Conservation (phyloP, 2,888 invertebrate genomes). For the Phengaris alcon region DNA sequence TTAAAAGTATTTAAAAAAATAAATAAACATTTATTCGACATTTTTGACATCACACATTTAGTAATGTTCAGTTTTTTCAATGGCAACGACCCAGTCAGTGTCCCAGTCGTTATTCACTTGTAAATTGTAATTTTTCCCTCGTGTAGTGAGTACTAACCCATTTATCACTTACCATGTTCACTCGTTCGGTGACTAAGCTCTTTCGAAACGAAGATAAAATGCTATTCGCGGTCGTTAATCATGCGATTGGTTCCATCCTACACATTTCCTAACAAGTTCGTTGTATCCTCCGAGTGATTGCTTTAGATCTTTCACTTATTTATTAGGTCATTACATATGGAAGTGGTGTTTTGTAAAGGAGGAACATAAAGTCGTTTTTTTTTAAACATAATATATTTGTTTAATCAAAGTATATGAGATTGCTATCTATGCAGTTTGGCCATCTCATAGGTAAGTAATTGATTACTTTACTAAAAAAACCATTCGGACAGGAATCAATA, state of each 20-base stretch:
- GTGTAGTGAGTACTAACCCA: constrained; percentile 31
- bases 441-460: too few species aligned
- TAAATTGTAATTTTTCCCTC: neutral
- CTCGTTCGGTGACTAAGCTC: constrained; percentile 34
- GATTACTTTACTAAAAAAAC: too few species aligned
- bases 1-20: too few species aligned
- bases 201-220: constrained; percentile 51
- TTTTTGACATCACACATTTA: too few species aligned
- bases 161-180: constrained; percentile 34
- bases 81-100: neutral
- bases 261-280: constrained; percentile 40
- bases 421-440: too few species aligned
- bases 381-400: too few species aligned
- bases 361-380: too few species aligned
- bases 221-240: constrained; percentile 36
- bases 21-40: too few species aligned
- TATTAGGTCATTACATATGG: too few species aligned
- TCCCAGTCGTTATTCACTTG: neutral
- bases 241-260: constrained; percentile 37
- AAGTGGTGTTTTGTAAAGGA: too few species aligned
- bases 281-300: constrained; percentile 31
- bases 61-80: neutral
- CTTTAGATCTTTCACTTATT: neutral
- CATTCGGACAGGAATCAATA: too few species aligned
- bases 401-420: too few species aligned